Base-by-base conservation (phyloP, 2,888 invertebrate species). In the Callyntrura sp. region DNA sequence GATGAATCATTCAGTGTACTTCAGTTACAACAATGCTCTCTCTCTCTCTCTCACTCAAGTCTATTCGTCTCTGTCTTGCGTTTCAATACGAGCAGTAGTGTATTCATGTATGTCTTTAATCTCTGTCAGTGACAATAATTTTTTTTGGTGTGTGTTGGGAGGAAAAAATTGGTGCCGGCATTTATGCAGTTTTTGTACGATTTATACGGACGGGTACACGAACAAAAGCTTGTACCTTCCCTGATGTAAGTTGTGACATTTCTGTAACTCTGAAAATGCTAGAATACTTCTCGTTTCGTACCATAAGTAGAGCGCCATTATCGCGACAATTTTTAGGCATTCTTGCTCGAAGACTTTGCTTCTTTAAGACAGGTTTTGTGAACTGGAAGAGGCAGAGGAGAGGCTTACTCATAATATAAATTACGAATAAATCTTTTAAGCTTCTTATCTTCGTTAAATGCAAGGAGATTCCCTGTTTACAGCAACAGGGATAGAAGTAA, bases 361-460 rank as follows among this genome's bases (percentile, higher is more conserved):
- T 60, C 65, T 65, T 65, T 25, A 60, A 60, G 60, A n/a, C n/a
- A n/a, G n/a, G n/a, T 23, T 65, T 65, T 65, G 4, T 25, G 65
- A 5, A 28, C 28, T 65, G 4, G 11, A 65, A 25, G 28, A 5
- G 25, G 9, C n/a, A n/a, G n/a, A n/a, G n/a, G n/a, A n/a, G n/a
- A n/a, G 25, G 14, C 12, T 4, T 65, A 14, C 28, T 65, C 35
- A 57, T 57, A 28, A 35, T 35, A 17, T 82, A 43, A 82, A 35
- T 8, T n/a, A 62, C n/a, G 25, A n/a, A 48, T 28, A 20, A 23
- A 11, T n/a, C n/a, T 73, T n/a, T 45, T 73, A 45, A 45, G 73
- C 73, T 73, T 45, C 73, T 73, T 25, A 48, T 78, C 23, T 51
- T 78, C 23, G 3, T 45, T n/a, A 12, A 48, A 76, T 45, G 14